These are phyloP conservation scores for Meiosimyza decipiens DNA, from an alignment of 2,888 invertebrate species.

Conservation along the genomic window DNA sequence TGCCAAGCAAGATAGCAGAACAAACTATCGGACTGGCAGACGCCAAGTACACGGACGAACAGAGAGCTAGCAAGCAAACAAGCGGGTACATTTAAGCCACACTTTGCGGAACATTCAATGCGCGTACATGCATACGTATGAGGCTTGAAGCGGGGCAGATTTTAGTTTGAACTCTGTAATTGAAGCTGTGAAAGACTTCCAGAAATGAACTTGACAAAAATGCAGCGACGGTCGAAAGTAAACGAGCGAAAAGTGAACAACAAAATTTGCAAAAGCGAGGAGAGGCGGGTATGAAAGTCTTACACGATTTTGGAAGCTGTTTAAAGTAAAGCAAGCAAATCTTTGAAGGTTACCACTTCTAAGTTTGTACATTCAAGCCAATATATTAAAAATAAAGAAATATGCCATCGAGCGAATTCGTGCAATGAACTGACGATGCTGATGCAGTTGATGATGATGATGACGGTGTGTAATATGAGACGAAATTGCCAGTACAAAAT, in stretches of 20 bases:
- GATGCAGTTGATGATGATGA: too few species aligned
- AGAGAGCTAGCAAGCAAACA: neutral
- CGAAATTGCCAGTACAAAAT: too few species aligned
- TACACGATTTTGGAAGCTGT: slow-evolving; percentile 25
- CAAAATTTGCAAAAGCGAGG: neutral
- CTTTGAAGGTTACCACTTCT: neutral
- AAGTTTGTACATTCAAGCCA: neutral
- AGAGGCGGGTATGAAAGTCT: neutral
- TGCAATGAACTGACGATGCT: slow-evolving; percentile 5
- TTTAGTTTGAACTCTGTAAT: neutral
- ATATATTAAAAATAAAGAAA: neutral
- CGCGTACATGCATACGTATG: too few species aligned
- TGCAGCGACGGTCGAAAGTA: neutral
- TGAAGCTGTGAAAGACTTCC: slow-evolving; percentile 1
- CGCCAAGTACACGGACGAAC: slow-evolving; percentile 17
- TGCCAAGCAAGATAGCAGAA: slow-evolving; percentile 28
- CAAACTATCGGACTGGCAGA: slow-evolving; percentile 35
- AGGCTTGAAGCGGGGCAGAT: neutral
- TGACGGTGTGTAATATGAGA: slow-evolving; percentile 4
- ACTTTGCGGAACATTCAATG: too few species aligned
- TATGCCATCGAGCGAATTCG: neutral
- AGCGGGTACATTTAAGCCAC: neutral
- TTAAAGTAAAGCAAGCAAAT: neutral
- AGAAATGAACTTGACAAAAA: neutral
- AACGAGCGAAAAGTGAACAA: neutral